Evolutionary conservation across 2,797 vertebrate genomes (phyloP).

Genomic region (Phrynocephalus guinanensis): DNA sequence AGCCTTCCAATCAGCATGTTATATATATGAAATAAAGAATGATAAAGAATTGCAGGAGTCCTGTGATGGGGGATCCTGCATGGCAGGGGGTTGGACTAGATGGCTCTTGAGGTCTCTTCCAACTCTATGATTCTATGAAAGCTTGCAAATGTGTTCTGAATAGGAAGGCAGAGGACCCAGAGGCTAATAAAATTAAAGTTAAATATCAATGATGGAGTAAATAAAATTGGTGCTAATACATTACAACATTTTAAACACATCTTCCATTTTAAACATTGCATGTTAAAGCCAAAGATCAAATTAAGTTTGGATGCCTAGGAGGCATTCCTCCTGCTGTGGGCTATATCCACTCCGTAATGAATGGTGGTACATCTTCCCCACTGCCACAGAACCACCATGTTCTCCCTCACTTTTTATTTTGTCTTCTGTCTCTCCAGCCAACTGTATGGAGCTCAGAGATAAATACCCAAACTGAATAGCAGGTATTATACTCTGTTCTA

Average conservation of each 20-base stretch:
- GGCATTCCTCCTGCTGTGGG: background rate
- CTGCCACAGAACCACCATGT: background rate
- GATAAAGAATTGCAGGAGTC: no score
- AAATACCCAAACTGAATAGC: constrained; percentile 50
- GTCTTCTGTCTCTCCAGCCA: background rate
- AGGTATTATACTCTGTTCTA: constrained; percentile 59
- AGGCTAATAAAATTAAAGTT: background rate
- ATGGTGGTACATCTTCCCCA: background rate
- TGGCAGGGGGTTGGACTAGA: no score
- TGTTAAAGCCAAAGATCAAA: background rate
- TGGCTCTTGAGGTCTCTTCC: no score
- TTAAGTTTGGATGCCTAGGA: background rate
- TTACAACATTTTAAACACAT: background rate
- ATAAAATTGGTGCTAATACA: background rate
- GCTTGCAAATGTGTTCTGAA: background rate
- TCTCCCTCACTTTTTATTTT: background rate
- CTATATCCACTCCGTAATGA: background rate
- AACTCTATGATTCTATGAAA: background rate
- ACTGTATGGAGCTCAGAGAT: background rate
- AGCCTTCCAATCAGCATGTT: background rate
- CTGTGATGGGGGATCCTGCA: no score
- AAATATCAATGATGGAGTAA: background rate
- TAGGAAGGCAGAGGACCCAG: background rate
- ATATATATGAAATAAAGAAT: background rate
- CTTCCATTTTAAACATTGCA: background rate